These are phyloP conservation scores for Synanthedon andrenaeformis DNA, from an alignment of 2,888 invertebrate genomes.

Conservation along the genomic window DNA sequence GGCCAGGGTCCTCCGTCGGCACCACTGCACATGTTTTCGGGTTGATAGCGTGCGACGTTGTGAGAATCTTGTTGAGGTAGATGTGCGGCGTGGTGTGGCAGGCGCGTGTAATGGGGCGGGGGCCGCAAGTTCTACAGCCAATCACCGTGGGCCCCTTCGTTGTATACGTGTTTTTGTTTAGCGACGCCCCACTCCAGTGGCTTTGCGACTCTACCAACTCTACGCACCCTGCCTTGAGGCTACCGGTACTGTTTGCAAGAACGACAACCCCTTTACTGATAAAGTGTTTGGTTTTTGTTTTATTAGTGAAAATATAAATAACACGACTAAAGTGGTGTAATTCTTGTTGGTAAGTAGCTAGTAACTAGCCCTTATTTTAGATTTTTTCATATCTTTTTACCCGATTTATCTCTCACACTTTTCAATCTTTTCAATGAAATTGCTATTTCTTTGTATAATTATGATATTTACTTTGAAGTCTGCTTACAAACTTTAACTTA, in stretches of 20 bases:
- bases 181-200: conserved; percentile 65
- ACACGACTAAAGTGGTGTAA: not conserved
- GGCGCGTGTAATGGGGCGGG: conserved; percentile 18
- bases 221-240: conserved; percentile 60
- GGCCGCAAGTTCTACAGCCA: conserved; percentile 22
- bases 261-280: not conserved
- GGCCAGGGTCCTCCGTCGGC: conserved; percentile 65
- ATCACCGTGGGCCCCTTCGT: conserved; percentile 43
- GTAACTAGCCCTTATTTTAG: too few species aligned
- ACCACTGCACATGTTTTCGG: conserved; percentile 63
- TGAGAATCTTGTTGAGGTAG: conserved; percentile 10
- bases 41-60: conserved; percentile 40
- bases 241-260: conserved; percentile 37
- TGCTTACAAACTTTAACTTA: too few species aligned
- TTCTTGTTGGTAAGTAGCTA: too few species aligned
- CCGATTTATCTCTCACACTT: too few species aligned
- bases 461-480: too few species aligned
- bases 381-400: too few species aligned
- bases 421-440: too few species aligned
- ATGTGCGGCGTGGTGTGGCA: conserved; percentile 15
- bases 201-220: conserved; percentile 27
- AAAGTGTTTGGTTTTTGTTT: conserved; percentile 1
- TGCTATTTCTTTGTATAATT: too few species aligned
- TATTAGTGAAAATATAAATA: conserved; percentile 2
- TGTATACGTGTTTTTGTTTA: conserved; percentile 71